Percentiles rank a stretch among this genome's conserved stretches.
Evolutionary conservation across 2,113 vertebrate genomes (phyloP).

Genomic region (Drymodes brunneopygia): DNA sequence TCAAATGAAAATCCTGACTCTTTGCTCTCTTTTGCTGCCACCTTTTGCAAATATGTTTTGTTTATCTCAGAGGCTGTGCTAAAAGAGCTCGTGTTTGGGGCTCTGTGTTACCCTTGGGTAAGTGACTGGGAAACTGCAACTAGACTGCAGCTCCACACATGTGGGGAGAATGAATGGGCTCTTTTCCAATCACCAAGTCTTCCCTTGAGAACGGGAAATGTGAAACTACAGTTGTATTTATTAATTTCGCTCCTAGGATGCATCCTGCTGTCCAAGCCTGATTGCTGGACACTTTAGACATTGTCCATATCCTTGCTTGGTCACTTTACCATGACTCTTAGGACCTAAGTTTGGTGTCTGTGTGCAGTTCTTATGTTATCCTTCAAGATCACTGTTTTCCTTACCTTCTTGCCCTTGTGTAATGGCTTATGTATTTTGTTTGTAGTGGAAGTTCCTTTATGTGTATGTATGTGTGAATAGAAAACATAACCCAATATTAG

Average conservation of each 20-base stretch:
- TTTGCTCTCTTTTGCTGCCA: not conserved
- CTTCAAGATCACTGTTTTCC: not conserved
- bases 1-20: not conserved
- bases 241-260: fast-evolving
- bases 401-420: not conserved
- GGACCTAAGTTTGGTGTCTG: not conserved
- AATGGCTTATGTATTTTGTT: not conserved
- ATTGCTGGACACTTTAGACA: not conserved
- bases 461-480: not conserved
- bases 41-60: not conserved
- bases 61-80: not conserved
- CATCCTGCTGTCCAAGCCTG: not conserved
- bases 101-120: not conserved
- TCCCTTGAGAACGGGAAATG: not conserved
- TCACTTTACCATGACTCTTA: not conserved
- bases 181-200: not conserved
- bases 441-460: not conserved
- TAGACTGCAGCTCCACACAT: not conserved
- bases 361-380: not conserved
- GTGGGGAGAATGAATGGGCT: not conserved
- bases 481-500: not conserved
- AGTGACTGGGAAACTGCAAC: not conserved
- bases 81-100: not conserved
- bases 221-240: not conserved
- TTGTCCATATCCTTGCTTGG: not conserved